Conservation (phyloP, 1,140 invertebrate genomes). For the Bombyx mandarina region DNA sequence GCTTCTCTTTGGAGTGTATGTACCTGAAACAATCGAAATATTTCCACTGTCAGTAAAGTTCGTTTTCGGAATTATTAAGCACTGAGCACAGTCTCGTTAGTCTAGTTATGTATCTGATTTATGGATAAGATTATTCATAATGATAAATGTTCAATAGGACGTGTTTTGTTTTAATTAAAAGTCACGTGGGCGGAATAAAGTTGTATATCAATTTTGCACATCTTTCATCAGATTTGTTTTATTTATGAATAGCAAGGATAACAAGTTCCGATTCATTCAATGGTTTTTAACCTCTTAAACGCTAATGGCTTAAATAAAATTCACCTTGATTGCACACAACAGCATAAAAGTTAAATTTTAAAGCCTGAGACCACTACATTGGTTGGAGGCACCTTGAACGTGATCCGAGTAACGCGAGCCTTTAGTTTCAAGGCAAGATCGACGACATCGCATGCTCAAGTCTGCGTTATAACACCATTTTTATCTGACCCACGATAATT, state of each 20-base stretch:
- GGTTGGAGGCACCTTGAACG: conserved; percentile 57
- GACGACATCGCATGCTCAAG: conserved; percentile 37
- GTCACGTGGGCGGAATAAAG: conserved; percentile 41
- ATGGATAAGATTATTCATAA: no score
- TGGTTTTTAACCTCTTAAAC: conserved; percentile 4
- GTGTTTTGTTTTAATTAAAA: conserved; percentile 54
- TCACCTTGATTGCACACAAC: conserved; percentile 1
- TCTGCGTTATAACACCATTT: conserved; percentile 30
- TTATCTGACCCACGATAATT: conserved; percentile 30
- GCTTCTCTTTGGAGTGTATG: conserved; percentile 97
- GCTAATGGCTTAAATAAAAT: conserved; percentile 5
- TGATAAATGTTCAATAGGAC: no score
- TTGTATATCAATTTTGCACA: conserved; percentile 32
- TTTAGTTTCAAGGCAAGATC: conserved; percentile 56
- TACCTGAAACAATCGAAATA: conserved; percentile 80
- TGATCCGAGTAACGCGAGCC: conserved; percentile 62
- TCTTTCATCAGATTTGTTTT: conserved; percentile 25
- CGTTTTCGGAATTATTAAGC: no score
- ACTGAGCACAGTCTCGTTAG: no score
- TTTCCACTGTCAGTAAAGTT: no score
- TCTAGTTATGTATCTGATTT: no score
- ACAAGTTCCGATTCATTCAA: conserved; percentile 21
- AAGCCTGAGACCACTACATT: conserved; percentile 39
- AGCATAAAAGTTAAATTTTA: conserved; percentile 29
- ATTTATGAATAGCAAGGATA: conserved; percentile 28